Conservation (phyloP, 2,113 vertebrate genomes). For the Alligator sinensis region DNA sequence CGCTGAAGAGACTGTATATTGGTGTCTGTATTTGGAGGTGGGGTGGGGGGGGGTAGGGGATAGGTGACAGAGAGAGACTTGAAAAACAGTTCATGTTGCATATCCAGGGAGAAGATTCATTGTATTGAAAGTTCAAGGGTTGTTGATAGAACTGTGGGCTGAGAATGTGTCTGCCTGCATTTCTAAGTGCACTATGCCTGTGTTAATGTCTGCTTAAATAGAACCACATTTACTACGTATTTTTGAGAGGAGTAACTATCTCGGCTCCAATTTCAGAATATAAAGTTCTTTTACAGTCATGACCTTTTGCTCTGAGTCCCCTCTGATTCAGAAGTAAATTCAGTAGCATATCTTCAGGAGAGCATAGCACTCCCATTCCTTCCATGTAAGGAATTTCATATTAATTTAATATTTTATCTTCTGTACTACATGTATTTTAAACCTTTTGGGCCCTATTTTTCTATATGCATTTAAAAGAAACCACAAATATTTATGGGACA, state of each 20-base stretch:
- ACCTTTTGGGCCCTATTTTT: neutral
- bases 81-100: neutral
- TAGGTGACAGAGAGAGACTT: neutral
- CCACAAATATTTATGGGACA: conserved; percentile 26
- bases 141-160: conserved; percentile 1
- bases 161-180: neutral
- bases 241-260: neutral
- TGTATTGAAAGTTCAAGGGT: neutral
- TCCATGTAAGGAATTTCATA: neutral
- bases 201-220: neutral
- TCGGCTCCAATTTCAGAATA: neutral
- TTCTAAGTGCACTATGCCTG: neutral
- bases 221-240: neutral
- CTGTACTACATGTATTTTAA: conserved; percentile 13
- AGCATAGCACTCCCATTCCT: neutral
- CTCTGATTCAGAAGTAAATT: conserved; percentile 9
- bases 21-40: neutral
- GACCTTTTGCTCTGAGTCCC: conserved; percentile 5
- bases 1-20: rapidly evolving
- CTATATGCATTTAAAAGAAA: conserved; percentile 8
- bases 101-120: neutral
- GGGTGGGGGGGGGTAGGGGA: neutral
- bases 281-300: neutral
- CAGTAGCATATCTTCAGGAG: neutral
- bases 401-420: neutral